Evolutionary conservation across 2,888 invertebrate species (phyloP), one percentile per base, ranked within the genome.

Genomic region (Acholoe squamosa): DNA sequence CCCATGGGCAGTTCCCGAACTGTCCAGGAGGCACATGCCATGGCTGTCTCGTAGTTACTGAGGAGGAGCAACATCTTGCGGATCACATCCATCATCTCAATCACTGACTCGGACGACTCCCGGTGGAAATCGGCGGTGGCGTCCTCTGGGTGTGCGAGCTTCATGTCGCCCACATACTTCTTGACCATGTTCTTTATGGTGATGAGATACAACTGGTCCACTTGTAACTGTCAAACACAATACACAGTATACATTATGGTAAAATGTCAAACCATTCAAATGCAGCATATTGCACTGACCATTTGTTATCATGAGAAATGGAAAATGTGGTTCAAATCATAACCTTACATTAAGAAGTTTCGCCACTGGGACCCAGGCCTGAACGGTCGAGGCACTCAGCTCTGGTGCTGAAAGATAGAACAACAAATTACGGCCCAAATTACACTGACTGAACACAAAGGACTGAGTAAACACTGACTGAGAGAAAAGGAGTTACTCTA

Each of bases 1-100:
- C 95, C 94, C 91, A 93, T 92, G 19, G 95, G 95, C 34, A 95
- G 91, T 71, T 94, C 93, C 80, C 92, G 93, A 43, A 94, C 93
- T 91, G 94, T 92, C 93, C 94, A 94, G 89, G 92, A 92, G n/a
- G 93, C 93, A 92, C 94, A 94, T 10, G 94, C 94, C 84, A 94
- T 84, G 0, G 94, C 94, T 80, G 92, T 93, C 90, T 94, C 94
- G 92, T 92, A 92, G 84, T 93, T 93, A 76, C 92, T 92, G 51
- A 94, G 92, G 43, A 92, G 92, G 86, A 91, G 71, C 89, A 95
- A 90, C 31, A 94, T 91, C 0, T 91, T 90, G 61, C 91, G 90
- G 12, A 94, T 92, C 71, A 92, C 92, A 80, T 92, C 91, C 31
- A 94, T 90, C 7, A 91, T 89, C 10, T 91, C 84, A 90, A 93